Conservation (phyloP, 2,797 vertebrate species). For the Hydrolagus colliei region DNA sequence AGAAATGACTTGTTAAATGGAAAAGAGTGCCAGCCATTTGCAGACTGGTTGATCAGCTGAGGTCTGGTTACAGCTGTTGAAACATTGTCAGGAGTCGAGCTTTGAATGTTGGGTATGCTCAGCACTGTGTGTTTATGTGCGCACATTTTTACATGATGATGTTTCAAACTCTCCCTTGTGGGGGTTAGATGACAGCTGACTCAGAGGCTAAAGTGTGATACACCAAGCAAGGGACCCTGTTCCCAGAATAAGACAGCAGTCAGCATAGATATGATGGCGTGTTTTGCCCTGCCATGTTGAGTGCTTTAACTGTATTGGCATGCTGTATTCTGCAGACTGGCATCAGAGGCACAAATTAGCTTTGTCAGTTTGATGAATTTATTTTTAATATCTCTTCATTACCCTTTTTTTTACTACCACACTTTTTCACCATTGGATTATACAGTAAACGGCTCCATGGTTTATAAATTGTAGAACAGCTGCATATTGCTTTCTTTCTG, state of each 20-base stretch:
- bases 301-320: not conserved
- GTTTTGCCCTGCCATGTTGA: constrained; percentile 16
- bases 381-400: not conserved
- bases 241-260: constrained; percentile 6
- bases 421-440: not conserved
- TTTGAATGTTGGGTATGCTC: constrained; percentile 21
- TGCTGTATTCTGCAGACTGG: not conserved
- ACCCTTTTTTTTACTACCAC: not conserved
- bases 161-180: not conserved
- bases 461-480: constrained; percentile 11
- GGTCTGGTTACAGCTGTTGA: constrained; percentile 27
- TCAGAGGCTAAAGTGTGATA: constrained; percentile 1
- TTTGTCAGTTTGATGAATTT: not conserved
- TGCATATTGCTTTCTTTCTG: constrained; percentile 9
- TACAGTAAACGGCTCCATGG: not conserved
- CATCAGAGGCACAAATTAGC: not conserved
- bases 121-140: not conserved
- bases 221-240: not conserved
- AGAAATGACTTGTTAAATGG: constrained; percentile 25
- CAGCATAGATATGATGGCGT: not conserved
- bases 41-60: constrained; percentile 29
- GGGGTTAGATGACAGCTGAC: not conserved
- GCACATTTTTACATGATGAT: constrained; percentile 1
- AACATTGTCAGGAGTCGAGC: constrained; percentile 26
- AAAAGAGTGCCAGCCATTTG: constrained; percentile 26